phyloP scores from a whole-genome alignment of 2,888 invertebrate genomes.

The Nymphalis c-album region DNA sequence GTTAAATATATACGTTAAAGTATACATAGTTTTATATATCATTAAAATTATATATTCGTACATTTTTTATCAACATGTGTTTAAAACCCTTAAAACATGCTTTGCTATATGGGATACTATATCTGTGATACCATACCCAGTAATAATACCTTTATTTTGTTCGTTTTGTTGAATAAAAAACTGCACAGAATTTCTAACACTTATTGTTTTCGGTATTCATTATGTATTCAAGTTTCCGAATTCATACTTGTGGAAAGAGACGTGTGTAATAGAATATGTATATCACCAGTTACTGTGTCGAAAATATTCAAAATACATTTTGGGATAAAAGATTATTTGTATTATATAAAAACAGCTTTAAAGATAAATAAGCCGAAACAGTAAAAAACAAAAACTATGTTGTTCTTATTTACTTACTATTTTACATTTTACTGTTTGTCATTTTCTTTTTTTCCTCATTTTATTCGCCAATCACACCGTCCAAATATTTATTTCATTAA shows the following conservation, averaged over 20 bases:
- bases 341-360: neutral
- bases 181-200: constrained; percentile 24
- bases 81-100: too few species aligned
- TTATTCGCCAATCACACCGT: too few species aligned
- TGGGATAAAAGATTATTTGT: neutral
- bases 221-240: constrained; percentile 24
- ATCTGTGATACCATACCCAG: neutral
- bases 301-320: constrained; percentile 6
- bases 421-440: too few species aligned
- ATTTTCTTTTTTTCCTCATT: too few species aligned
- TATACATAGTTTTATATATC: too few species aligned
- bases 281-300: constrained; percentile 7
- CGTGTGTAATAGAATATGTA: constrained; percentile 12
- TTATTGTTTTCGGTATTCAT: constrained; percentile 23
- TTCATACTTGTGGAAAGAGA: constrained; percentile 19
- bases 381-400: too few species aligned
- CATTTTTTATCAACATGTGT: too few species aligned
- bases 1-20: too few species aligned
- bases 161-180: constrained; percentile 11
- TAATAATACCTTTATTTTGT: constrained; percentile 8
- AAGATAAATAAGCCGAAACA: neutral
- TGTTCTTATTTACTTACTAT: too few species aligned
- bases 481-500: too few species aligned
- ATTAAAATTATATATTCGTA: too few species aligned
- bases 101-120: too few species aligned